phyloP scores from a whole-genome alignment of 2,113 vertebrate species.

The Hypomesus transpacificus region DNA sequence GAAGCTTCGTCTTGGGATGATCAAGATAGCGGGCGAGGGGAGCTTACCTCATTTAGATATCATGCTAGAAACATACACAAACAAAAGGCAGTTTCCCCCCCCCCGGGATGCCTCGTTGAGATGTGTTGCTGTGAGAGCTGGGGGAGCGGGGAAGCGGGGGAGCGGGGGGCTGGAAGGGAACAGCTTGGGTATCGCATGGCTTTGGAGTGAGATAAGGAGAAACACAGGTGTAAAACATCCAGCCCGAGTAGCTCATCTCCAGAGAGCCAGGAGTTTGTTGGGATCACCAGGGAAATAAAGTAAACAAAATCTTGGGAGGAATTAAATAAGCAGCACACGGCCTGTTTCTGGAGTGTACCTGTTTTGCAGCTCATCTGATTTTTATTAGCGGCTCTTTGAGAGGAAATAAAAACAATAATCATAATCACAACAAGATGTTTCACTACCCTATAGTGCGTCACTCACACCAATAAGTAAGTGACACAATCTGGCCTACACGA shows the following conservation, averaged over 20 bases:
- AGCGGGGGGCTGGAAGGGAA: slow-evolving; percentile 13
- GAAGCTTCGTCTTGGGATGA: not conserved
- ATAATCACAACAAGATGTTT: slow-evolving; percentile 42
- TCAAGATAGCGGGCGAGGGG: not conserved
- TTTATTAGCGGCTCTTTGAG: slow-evolving; percentile 44
- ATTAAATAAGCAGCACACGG: too few species aligned
- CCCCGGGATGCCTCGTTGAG: not conserved
- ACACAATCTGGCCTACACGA: slow-evolving; percentile 21
- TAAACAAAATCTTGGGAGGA: slow-evolving; percentile 21
- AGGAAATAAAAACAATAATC: slow-evolving; percentile 49
- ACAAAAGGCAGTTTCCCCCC: not conserved
- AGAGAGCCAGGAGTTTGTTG: slow-evolving; percentile 28
- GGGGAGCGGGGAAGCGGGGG: not conserved
- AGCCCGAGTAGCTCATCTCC: slow-evolving; percentile 4
- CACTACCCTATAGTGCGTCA: slow-evolving; percentile 29
- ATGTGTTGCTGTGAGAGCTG: not conserved
- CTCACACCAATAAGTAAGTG: slow-evolving; percentile 31
- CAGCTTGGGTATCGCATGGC: slow-evolving; percentile 22
- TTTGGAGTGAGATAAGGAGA: slow-evolving; percentile 36
- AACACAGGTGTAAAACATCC: slow-evolving; percentile 36
- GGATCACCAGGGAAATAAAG: slow-evolving; percentile 43
- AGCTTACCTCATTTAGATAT: not conserved
- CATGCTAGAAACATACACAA: not conserved
- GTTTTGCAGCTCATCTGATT: slow-evolving; percentile 40
- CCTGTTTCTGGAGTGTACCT: slow-evolving; percentile 24